Evolutionary conservation across 2,888 invertebrate species (phyloP).

Genomic region (Mimas tiliae): DNA sequence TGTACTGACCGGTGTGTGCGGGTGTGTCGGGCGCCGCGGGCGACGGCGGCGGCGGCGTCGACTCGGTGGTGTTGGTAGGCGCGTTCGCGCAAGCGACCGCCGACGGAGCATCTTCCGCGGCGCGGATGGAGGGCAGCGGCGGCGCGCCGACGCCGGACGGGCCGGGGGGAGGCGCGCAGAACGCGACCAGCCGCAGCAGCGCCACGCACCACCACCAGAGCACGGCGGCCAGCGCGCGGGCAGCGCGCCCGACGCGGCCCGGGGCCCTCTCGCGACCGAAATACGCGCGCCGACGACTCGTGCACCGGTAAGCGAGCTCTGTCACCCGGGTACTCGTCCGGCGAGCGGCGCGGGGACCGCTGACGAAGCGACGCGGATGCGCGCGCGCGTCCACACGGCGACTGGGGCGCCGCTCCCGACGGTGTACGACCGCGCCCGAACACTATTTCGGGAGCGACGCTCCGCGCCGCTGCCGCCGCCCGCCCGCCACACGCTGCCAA

Average conservation of each 20-base stretch:
- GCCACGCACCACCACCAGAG: constrained; percentile 84
- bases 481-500: constrained; percentile 82
- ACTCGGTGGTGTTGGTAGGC: constrained; percentile 71
- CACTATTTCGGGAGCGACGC: constrained; percentile 84
- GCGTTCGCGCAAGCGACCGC: constrained; percentile 76
- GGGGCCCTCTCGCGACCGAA: constrained; percentile 79
- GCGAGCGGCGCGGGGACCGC: constrained; percentile 67
- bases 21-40: constrained; percentile 61
- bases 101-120: constrained; percentile 76
- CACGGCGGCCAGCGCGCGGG: constrained; percentile 84
- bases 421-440: constrained; percentile 80
- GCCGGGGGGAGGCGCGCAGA: constrained; percentile 80
- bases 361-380: constrained; percentile 79
- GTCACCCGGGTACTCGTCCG: constrained; percentile 66
- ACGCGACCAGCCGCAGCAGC: constrained; percentile 83
- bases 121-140: constrained; percentile 74
- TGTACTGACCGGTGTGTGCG: constrained; percentile 73
- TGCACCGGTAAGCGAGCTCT: constrained; percentile 65
- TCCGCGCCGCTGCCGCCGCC: constrained; percentile 77
- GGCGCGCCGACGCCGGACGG: constrained; percentile 67
- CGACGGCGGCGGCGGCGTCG: constrained; percentile 52
- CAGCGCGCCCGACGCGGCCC: constrained; percentile 79
- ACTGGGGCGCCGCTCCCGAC: constrained; percentile 80
- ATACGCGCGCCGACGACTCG: constrained; percentile 78
- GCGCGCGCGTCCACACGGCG: constrained; percentile 83